These are phyloP conservation scores for Escarpia spicata DNA, from an alignment of 2,888 invertebrate genomes.

Conservation along the genomic window DNA sequence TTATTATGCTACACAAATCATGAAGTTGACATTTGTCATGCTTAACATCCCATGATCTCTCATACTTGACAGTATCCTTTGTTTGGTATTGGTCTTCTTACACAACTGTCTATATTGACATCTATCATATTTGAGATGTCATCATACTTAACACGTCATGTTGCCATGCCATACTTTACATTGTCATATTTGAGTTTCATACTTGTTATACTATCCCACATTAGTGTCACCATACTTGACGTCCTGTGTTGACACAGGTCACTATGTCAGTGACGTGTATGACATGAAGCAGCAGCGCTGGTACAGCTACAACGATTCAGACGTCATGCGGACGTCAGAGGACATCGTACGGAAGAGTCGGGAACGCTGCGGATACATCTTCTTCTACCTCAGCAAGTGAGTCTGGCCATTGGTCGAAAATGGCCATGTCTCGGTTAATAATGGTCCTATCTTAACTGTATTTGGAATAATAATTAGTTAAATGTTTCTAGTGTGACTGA, in stretches of 20 bases:
- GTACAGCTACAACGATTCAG: constrained; percentile 56
- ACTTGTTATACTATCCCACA: background rate
- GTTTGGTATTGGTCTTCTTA: too few relatives aligned
- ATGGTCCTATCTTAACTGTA: too few relatives aligned
- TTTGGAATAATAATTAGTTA: too few relatives aligned
- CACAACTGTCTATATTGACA: too few relatives aligned
- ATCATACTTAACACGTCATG: background rate
- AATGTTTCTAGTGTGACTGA: too few relatives aligned
- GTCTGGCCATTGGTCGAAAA: constrained; percentile 29
- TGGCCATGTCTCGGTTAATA: too few relatives aligned
- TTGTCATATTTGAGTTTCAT: background rate
- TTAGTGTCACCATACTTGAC: background rate
- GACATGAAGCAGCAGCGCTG: constrained; percentile 53
- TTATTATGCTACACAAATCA: too few relatives aligned
- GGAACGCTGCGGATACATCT: constrained; percentile 56
- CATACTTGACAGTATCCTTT: too few relatives aligned
- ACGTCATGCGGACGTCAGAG: constrained; percentile 50
- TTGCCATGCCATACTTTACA: background rate
- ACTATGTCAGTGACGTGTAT: constrained; percentile 59
- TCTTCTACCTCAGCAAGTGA: constrained; percentile 60
- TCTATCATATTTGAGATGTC: background rate
- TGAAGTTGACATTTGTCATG: background rate
- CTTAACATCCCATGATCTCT: background rate
- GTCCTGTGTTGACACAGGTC: constrained; percentile 45
- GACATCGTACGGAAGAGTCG: constrained; percentile 48